Evolutionary conservation across 2,888 invertebrate genomes (phyloP), one percentile per base, ranked within the genome.

Genomic region (Dynastes tityus): DNA sequence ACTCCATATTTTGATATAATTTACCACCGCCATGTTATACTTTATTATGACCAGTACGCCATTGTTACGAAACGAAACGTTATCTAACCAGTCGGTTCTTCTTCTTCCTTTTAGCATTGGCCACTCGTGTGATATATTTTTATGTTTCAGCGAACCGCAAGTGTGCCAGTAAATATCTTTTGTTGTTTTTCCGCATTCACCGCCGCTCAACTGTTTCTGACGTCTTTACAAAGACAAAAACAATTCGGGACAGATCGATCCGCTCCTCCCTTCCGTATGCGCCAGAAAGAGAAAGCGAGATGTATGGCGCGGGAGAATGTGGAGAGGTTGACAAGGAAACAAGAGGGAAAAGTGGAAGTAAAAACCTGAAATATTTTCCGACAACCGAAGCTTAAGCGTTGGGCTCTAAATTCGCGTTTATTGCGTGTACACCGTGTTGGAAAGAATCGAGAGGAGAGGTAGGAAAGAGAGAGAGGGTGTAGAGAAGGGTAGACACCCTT

Each of bases 221-320:
- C 73, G 73, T 73, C 73, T 73, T 73, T 73, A 73, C 55, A 73
- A 45, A 58, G 73, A 58, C 73, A 73, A 73, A 73, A 73, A 73
- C 73, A 73, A 73, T 73, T n/a, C 73, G 40, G 58, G 22, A 16
- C 73, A 58, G 37, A 73, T 73, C 73, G 73, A 73, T 58, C 58
- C 73, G 0, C 13, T 45, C 45, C 27, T 58, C 9, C 32, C n/a
- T 58, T 32, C 58, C 37, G 11, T 9, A 53, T 16, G 8, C 8
- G 8, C 16, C 16, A 58, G 40, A 73, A 22, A 37, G 16, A 13
- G 53, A 51, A n/a, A 40, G 22, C 68, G 29, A 45, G 37, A 37
- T 9, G 27, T 51, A 49, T 8, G n/a, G 55, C 16, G 55, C 22
- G 55, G 55, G 55, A 22, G 22, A 22, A 22, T 22, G 22, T 8